phyloP scores from a whole-genome alignment of 2,797 vertebrate species.

The Myotis findleyi region DNA sequence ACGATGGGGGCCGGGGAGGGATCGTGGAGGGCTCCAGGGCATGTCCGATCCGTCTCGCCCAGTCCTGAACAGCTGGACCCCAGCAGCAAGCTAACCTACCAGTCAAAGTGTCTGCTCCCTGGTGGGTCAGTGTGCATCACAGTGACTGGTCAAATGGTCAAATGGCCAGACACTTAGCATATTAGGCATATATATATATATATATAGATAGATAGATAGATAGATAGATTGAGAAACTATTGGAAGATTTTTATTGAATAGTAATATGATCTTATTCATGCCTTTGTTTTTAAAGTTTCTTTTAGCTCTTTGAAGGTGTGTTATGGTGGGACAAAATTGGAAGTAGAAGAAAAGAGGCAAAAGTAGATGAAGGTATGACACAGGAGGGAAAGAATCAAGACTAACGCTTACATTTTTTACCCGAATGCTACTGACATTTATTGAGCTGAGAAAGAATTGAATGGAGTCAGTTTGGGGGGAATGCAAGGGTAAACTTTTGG shows the following conservation, averaged over 20 bases:
- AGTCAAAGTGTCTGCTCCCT: no score
- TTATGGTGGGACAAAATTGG: not conserved
- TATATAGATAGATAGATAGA: no score
- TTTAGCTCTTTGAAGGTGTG: not conserved
- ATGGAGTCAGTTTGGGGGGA: not conserved
- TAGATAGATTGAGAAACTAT: not conserved
- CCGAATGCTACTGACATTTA: not conserved
- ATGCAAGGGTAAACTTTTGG: conserved; percentile 7
- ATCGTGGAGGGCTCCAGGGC: no score
- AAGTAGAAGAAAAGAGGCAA: not conserved
- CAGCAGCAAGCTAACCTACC: no score
- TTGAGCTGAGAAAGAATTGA: conserved; percentile 15
- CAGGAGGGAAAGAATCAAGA: not conserved
- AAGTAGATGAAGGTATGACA: not conserved
- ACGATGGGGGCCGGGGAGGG: no score
- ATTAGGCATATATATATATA: no score
- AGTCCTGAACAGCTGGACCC: no score
- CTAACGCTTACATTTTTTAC: not conserved
- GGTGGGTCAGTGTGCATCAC: no score
- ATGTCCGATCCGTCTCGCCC: rapidly evolving
- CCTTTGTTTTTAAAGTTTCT: not conserved
- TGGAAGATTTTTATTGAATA: not conserved
- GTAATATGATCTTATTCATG: not conserved
- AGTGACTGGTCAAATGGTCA: no score
- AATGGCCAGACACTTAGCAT: no score